phyloP scores from a whole-genome alignment of 2,888 invertebrate species.

The Itoplectis maculator region DNA sequence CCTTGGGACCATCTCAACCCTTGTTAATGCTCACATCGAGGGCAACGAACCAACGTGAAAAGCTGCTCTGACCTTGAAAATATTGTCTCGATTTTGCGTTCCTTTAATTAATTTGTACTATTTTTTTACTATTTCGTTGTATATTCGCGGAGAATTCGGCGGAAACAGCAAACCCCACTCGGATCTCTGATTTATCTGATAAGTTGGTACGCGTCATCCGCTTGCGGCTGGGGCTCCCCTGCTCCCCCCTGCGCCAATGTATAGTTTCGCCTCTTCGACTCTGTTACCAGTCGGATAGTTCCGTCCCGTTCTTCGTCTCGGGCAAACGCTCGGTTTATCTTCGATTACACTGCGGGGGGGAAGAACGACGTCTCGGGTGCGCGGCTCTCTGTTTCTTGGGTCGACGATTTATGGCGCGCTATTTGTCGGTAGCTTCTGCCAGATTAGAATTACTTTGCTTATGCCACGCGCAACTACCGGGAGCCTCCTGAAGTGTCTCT shows the following conservation, averaged over 20 bases:
- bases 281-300: conserved; percentile 79
- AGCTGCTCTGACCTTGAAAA: background rate
- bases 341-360: conserved; percentile 83
- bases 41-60: conserved; percentile 27
- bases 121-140: conserved; percentile 52
- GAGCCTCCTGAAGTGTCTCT: background rate
- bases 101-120: no score
- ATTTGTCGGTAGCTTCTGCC: conserved; percentile 82
- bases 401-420: conserved; percentile 82
- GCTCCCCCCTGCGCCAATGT: conserved; percentile 60
- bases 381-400: conserved; percentile 79
- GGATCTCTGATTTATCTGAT: conserved; percentile 80
- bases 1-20: conserved; percentile 32
- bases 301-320: conserved; percentile 69
- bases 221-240: conserved; percentile 66
- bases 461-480: conserved; percentile 41
- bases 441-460: conserved; percentile 84
- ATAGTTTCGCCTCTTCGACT: conserved; percentile 75
- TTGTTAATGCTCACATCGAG: conserved; percentile 31
- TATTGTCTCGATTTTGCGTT: conserved; percentile 53
- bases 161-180: conserved; percentile 44
- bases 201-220: conserved; percentile 78
- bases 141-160: conserved; percentile 36
- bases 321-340: conserved; percentile 79
- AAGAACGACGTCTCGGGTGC: conserved; percentile 65